These are phyloP conservation scores for Passerina amoena DNA, from an alignment of 2,113 vertebrate species.

Conservation along the genomic window DNA sequence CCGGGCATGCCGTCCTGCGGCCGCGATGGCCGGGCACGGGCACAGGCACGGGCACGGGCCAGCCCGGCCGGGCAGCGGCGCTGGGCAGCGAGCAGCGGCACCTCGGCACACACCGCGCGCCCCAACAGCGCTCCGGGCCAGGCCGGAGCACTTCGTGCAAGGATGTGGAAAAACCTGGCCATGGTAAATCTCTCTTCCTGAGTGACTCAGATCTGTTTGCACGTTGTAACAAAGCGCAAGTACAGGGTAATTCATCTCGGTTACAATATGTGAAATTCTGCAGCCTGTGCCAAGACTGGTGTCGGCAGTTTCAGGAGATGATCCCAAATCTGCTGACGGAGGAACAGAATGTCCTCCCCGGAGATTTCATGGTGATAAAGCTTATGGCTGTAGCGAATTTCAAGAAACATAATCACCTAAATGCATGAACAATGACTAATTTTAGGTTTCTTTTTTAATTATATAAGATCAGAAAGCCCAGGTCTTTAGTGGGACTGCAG, in stretches of 20 bases:
- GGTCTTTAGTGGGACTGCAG: background rate
- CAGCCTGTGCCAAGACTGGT: constrained; percentile 51
- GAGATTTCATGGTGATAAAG: constrained; percentile 41
- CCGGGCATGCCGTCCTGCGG: constrained; percentile 46
- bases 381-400: background rate
- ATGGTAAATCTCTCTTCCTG: background rate
- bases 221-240: constrained; percentile 40
- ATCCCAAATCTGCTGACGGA: constrained; percentile 62
- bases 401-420: constrained; percentile 19
- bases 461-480: background rate
- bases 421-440: constrained; percentile 4
- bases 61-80: background rate
- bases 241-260: constrained; percentile 42
- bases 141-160: background rate
- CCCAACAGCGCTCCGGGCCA: background rate
- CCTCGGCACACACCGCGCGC: background rate
- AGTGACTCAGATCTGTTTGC: constrained; percentile 44
- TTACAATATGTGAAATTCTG: constrained; percentile 57
- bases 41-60: background rate
- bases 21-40: background rate
- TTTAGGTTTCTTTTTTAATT: background rate
- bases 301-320: constrained; percentile 37
- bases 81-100: background rate
- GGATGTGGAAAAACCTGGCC: constrained; percentile 31
- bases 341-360: constrained; percentile 59